A percentile compares a stretch with the other conserved stretches of the same genome.
Conservation (phyloP, 2,113 vertebrate species). For the Pluvianellus socialis region DNA sequence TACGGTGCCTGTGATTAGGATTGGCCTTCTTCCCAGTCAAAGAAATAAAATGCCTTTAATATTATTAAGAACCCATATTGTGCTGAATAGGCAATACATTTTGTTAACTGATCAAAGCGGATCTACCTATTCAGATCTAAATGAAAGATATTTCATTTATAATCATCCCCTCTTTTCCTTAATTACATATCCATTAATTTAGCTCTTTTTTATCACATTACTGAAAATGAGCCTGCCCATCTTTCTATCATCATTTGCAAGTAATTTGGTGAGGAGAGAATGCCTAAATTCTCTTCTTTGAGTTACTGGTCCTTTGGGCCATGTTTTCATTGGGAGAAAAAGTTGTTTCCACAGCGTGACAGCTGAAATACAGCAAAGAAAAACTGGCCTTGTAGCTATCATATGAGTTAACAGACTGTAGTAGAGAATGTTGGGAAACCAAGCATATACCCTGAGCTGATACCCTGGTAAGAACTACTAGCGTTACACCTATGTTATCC, state of each 20-base stretch:
- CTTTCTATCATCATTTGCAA: background rate
- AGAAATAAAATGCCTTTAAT: conserved; percentile 19
- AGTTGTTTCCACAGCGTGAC: background rate
- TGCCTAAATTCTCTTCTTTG: background rate
- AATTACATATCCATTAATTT: background rate
- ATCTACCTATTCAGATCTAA: conserved; percentile 3
- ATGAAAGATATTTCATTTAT: conserved; percentile 1
- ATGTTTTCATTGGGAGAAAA: background rate
- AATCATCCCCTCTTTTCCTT: background rate
- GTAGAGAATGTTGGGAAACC: background rate
- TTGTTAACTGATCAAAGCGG: background rate
- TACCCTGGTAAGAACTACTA: background rate
- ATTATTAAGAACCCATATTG: background rate
- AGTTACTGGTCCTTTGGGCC: background rate
- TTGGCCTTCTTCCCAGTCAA: background rate
- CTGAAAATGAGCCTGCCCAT: background rate
- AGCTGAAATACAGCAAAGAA: background rate
- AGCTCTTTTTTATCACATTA: background rate
- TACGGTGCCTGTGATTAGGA: background rate
- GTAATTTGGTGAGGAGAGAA: background rate
- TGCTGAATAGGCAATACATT: conserved; percentile 14
- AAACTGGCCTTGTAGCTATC: background rate
- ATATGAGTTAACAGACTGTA: background rate
- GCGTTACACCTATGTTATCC: background rate
- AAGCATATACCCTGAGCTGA: background rate